phyloP scores from a whole-genome alignment of 1,140 invertebrate genomes.

The Bombyx mandarina region DNA sequence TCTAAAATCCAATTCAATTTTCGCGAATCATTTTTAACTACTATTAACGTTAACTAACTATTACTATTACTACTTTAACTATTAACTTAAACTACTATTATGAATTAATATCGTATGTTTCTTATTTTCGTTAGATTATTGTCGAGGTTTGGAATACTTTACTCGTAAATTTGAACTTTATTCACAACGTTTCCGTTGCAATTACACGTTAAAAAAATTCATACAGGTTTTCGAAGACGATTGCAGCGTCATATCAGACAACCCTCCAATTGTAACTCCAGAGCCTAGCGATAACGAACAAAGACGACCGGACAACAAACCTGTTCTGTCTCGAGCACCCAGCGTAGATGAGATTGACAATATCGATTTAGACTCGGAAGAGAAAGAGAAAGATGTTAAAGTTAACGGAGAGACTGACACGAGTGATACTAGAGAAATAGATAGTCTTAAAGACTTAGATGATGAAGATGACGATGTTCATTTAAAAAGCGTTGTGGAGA shows the following conservation, averaged over 20 bases:
- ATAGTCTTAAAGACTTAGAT: slow-evolving; percentile 40
- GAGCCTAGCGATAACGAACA: slow-evolving; percentile 62
- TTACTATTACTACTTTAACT: too few species aligned
- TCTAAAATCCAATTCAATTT: too few species aligned
- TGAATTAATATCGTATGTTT: too few species aligned
- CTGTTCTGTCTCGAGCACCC: slow-evolving; percentile 46
- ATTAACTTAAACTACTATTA: too few species aligned
- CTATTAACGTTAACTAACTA: too few species aligned
- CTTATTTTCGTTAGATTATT: too few species aligned
- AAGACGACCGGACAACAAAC: slow-evolving; percentile 49
- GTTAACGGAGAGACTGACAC: slow-evolving; percentile 59
- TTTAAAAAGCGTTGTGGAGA: slow-evolving; percentile 57
- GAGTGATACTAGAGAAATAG: slow-evolving; percentile 44
- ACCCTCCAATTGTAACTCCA: slow-evolving; percentile 65
- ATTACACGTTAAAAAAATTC: too few species aligned
- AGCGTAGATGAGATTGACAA: slow-evolving; percentile 65
- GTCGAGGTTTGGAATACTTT: too few species aligned
- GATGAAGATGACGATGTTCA: slow-evolving; percentile 50
- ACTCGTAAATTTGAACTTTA: too few species aligned
- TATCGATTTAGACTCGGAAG: slow-evolving; percentile 63
- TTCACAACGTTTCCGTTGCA: too few species aligned
- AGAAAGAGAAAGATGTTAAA: slow-evolving; percentile 27
- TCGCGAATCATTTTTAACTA: too few species aligned
- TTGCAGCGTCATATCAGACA: slow-evolving; percentile 70
- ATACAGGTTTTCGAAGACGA: slow-evolving; percentile 72